These are phyloP conservation scores for Girardinichthys multiradiatus DNA, from an alignment of 2,113 vertebrate genomes.

Conservation along the genomic window DNA sequence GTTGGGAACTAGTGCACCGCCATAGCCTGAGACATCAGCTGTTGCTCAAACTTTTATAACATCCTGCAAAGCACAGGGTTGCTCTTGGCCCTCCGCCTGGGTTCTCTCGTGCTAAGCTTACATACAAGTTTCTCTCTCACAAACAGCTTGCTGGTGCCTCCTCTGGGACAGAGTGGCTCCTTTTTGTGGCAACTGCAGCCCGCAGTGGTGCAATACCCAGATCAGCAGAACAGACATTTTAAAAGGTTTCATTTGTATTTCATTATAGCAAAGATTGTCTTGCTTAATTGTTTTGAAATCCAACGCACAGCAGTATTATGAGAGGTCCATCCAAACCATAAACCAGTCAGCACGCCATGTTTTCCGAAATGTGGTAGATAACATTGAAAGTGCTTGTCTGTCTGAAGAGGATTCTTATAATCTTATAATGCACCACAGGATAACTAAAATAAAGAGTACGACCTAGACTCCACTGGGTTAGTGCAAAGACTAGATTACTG, in stretches of 20 bases:
- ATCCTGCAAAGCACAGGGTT: constrained; percentile 69
- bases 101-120: constrained; percentile 76
- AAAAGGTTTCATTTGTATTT: constrained; percentile 60
- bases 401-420: constrained; percentile 48
- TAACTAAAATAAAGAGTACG: constrained; percentile 54
- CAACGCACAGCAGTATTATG: constrained; percentile 59
- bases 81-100: constrained; percentile 73
- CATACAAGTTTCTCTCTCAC: constrained; percentile 77
- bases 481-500: constrained; percentile 55
- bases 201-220: constrained; percentile 62
- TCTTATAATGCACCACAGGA: constrained; percentile 59
- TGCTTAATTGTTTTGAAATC: constrained; percentile 65
- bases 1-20: constrained; percentile 75
- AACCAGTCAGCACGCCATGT: constrained; percentile 57
- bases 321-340: constrained; percentile 59
- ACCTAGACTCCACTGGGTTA: constrained; percentile 11
- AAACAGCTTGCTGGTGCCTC: constrained; percentile 69
- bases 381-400: constrained; percentile 51
- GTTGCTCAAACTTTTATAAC: constrained; percentile 77
- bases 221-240: constrained; percentile 46
- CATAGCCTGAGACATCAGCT: constrained; percentile 79
- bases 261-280: constrained; percentile 43
- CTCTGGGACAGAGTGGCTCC: constrained; percentile 61
- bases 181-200: constrained; percentile 70
- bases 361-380: constrained; percentile 61